These are phyloP conservation scores for Brachionichthys hirsutus DNA, from an alignment of 2,113 vertebrate species.

Conservation along the genomic window DNA sequence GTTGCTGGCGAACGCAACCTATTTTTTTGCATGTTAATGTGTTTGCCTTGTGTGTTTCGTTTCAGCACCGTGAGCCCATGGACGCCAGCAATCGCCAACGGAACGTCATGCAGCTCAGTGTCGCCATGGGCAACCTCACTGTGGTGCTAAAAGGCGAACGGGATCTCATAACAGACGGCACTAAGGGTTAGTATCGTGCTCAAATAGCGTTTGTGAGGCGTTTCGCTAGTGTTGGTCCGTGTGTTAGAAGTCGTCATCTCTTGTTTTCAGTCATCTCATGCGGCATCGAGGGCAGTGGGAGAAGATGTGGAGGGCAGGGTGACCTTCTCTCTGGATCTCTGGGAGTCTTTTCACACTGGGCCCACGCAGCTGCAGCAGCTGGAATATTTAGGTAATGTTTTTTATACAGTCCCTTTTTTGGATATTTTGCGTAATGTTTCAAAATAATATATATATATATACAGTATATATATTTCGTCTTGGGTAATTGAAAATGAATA, in stretches of 20 bases:
- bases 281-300: slow-evolving; percentile 85
- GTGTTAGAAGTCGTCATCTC: background rate
- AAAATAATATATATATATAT: too few relatives aligned
- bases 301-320: slow-evolving; percentile 94
- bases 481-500: too few relatives aligned
- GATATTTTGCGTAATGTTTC: too few relatives aligned
- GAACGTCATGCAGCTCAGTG: slow-evolving; percentile 86
- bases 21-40: slow-evolving; percentile 2
- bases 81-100: slow-evolving; percentile 81
- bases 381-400: slow-evolving; percentile 82
- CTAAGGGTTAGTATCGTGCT: slow-evolving; percentile 80
- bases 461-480: too few relatives aligned
- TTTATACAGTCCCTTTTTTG: background rate
- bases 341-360: slow-evolving; percentile 92
- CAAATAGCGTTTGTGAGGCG: background rate
- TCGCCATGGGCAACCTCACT: slow-evolving; percentile 91
- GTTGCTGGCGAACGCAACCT: background rate
- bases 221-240: background rate
- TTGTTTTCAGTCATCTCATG: slow-evolving; percentile 83
- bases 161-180: slow-evolving; percentile 92
- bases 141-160: slow-evolving; percentile 90
- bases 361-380: slow-evolving; percentile 79
- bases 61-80: slow-evolving; percentile 83
- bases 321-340: slow-evolving; percentile 92
- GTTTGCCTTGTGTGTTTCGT: slow-evolving; percentile 20